These are phyloP conservation scores for Thereva nobilitata DNA, from an alignment of 2,888 invertebrate species.

Conservation along the genomic window DNA sequence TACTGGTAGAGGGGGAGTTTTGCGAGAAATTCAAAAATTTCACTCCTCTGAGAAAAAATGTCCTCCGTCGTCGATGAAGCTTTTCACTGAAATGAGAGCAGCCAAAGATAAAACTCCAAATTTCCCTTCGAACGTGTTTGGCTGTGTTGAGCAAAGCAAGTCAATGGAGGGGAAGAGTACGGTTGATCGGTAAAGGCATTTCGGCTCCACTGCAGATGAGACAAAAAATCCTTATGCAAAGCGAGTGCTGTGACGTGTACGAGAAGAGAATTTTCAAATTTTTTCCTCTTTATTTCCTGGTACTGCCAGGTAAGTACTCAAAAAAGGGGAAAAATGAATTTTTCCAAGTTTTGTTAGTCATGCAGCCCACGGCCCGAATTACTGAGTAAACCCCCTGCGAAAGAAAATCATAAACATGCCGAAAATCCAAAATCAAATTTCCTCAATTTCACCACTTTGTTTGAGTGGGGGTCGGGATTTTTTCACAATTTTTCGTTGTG, in stretches of 20 bases:
- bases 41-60: constrained; percentile 12
- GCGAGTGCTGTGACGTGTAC: neutral
- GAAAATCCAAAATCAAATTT: no score
- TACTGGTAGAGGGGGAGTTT: neutral
- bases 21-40: constrained; percentile 8
- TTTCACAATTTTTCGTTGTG: neutral
- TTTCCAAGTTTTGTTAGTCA: no score
- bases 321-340: no score
- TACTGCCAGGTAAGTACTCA: no score
- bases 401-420: no score
- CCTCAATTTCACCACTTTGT: no score
- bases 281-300: neutral
- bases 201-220: neutral
- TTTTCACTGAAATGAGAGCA: constrained; percentile 18
- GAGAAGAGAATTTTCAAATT: neutral
- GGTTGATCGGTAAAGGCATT: no score
- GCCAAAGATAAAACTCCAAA: neutral
- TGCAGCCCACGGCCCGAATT: no score
- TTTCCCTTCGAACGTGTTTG: neutral
- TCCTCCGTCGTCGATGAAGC: constrained; percentile 5
- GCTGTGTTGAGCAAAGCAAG: no score
- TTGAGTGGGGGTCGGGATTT: no score
- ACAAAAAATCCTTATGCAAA: neutral
- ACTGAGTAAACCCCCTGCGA: no score
- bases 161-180: no score